phyloP scores from a whole-genome alignment of 2,797 vertebrate genomes.

The Taeniopygia guttata region DNA sequence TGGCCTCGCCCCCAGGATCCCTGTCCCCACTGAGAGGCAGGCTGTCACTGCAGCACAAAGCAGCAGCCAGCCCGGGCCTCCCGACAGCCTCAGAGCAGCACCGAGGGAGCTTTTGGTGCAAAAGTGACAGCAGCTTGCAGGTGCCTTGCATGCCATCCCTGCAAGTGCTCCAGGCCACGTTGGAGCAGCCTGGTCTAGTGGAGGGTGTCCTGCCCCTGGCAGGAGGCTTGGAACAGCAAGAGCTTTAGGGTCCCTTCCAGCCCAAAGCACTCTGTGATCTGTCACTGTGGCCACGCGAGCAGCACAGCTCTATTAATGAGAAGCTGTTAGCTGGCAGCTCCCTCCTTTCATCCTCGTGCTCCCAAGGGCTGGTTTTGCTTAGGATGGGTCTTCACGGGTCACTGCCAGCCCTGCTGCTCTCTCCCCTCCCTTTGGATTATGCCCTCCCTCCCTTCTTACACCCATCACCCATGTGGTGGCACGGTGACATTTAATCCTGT shows the following conservation, averaged over 20 bases:
- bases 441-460: background rate
- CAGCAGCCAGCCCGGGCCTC: background rate
- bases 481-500: background rate
- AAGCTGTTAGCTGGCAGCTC: background rate
- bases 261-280: background rate
- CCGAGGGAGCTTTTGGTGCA: background rate
- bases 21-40: background rate
- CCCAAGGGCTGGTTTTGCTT: background rate
- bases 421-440: background rate
- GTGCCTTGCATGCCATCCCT: background rate
- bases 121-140: background rate
- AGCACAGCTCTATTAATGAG: background rate
- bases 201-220: background rate
- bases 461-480: background rate
- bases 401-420: background rate
- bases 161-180: background rate
- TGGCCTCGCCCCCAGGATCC: background rate
- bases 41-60: constrained; percentile 12
- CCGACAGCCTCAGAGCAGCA: background rate
- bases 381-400: background rate
- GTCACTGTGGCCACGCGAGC: fast-evolving
- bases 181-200: background rate
- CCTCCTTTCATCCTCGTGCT: background rate
- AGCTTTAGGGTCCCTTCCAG: background rate
- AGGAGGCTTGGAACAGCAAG: background rate